Conservation (phyloP, 1,140 invertebrate genomes). For the Zaprionus gabonicus region DNA sequence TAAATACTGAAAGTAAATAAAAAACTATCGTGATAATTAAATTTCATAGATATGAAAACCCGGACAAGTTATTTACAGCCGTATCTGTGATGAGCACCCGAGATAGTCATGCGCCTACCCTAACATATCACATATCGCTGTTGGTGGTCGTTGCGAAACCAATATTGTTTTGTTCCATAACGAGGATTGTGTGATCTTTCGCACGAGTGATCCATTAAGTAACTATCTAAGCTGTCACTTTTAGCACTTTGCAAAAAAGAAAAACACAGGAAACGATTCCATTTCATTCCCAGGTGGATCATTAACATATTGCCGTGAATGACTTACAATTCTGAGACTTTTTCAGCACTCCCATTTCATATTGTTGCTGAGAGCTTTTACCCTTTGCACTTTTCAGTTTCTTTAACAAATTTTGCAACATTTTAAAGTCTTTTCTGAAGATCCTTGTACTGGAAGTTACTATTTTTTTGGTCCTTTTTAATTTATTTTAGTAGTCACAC, state of each 20-base stretch:
- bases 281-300: not conserved
- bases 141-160: not conserved
- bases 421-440: constrained; percentile 23
- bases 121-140: not conserved
- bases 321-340: constrained; percentile 37
- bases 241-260: not conserved
- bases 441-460: not conserved
- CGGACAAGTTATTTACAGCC: not conserved
- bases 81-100: not conserved
- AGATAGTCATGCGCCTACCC: not conserved
- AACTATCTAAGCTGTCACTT: constrained; percentile 5
- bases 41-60: not conserved
- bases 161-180: not conserved
- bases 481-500: not conserved
- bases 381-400: constrained; percentile 39
- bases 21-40: not conserved
- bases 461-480: constrained; percentile 1
- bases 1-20: not conserved
- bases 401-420: constrained; percentile 47
- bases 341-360: constrained; percentile 31
- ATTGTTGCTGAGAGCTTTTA: constrained; percentile 28
- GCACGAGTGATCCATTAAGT: constrained; percentile 6
- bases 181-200: constrained; percentile 1
- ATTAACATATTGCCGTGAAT: constrained; percentile 19
- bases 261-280: not conserved